These are phyloP conservation scores for Oconnorella tubifera DNA, from an alignment of 2,888 invertebrate species.

Conservation along the genomic window DNA sequence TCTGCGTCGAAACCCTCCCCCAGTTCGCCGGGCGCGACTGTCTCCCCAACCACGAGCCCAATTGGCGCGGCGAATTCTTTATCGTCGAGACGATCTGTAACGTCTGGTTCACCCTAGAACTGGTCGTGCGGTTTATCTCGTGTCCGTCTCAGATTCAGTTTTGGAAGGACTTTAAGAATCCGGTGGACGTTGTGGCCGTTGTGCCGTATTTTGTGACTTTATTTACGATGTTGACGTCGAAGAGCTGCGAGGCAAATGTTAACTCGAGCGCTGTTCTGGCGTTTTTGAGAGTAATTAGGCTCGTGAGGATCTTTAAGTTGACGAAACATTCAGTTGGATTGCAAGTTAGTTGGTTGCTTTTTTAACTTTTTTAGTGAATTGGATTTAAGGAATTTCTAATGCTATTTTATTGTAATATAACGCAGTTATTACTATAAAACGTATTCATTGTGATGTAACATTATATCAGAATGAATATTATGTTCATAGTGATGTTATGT, in stretches of 20 bases:
- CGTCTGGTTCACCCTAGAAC: constrained; percentile 51
- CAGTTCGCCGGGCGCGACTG: constrained; percentile 41
- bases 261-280: constrained; percentile 40
- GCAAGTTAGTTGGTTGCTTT: too few species aligned
- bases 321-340: constrained; percentile 49
- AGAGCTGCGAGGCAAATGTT: constrained; percentile 31
- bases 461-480: too few species aligned
- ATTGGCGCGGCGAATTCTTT: constrained; percentile 44
- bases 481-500: too few species aligned
- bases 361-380: too few species aligned
- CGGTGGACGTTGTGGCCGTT: constrained; percentile 49
- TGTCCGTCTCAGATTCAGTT: constrained; percentile 43
- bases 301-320: constrained; percentile 48
- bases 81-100: constrained; percentile 50
- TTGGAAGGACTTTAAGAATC: constrained; percentile 42
- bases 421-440: too few species aligned
- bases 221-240: constrained; percentile 31
- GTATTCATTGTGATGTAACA: too few species aligned
- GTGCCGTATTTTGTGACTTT: constrained; percentile 47
- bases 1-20: constrained; percentile 59
- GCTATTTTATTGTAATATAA: too few species aligned
- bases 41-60: constrained; percentile 30
- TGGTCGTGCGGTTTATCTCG: constrained; percentile 40
- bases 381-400: too few species aligned
- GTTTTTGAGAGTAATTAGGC: constrained; percentile 42